These are phyloP conservation scores for Rhysida immarginata DNA, from an alignment of 1,140 invertebrate genomes.

Conservation along the genomic window DNA sequence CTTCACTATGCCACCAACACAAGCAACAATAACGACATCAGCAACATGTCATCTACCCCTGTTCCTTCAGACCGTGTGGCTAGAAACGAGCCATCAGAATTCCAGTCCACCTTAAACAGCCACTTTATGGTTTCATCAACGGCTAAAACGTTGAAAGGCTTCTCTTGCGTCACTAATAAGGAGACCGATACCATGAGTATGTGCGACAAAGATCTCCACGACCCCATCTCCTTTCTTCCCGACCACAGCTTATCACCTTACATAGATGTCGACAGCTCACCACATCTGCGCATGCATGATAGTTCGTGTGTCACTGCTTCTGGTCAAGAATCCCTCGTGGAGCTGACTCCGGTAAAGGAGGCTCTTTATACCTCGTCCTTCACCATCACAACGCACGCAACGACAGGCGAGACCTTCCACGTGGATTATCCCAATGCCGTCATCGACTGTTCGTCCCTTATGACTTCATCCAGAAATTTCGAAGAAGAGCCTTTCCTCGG, in stretches of 20 bases:
- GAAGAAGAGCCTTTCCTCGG: no score
- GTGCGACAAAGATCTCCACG: neutral
- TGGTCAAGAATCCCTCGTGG: neutral
- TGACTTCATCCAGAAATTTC: no score
- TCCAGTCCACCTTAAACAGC: no score
- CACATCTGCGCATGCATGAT: neutral
- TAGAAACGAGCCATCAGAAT: neutral
- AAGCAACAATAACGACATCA: neutral
- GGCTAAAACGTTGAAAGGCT: no score
- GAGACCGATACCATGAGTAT: neutral
- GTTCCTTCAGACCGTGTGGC: neutral
- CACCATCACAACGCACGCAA: constrained; percentile 33
- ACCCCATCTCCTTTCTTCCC: no score
- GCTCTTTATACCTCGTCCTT: constrained; percentile 40
- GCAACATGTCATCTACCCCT: neutral
- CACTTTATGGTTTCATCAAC: no score
- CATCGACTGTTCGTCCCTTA: no score
- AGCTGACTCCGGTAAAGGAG: neutral
- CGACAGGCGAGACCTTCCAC: no score
- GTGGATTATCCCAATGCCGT: no score
- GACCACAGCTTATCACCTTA: neutral
- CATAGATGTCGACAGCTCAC: no score
- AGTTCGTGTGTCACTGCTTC: neutral
- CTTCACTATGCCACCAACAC: neutral
- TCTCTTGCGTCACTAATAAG: no score